Evolutionary conservation across 1,140 invertebrate species (phyloP).

Genomic region (Propsilocerus akamusi): DNA sequence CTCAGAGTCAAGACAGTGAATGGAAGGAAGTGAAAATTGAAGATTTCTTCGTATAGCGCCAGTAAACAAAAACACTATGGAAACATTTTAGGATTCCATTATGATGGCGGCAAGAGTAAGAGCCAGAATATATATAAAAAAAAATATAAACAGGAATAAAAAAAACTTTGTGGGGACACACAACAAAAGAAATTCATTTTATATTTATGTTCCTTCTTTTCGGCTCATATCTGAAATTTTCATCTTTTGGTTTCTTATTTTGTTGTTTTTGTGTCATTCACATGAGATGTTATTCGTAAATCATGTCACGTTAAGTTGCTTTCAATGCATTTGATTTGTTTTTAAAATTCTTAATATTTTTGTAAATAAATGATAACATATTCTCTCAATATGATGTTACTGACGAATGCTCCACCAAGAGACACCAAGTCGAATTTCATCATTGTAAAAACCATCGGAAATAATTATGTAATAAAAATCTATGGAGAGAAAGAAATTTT

Average conservation of each 20-base stretch:
- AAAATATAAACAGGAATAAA: too few species aligned
- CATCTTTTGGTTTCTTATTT: too few species aligned
- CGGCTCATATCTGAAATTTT: too few species aligned
- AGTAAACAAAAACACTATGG: background rate
- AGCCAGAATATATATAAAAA: too few species aligned
- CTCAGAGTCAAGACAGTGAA: background rate
- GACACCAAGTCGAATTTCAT: too few species aligned
- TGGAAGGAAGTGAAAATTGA: background rate
- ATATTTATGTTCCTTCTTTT: too few species aligned
- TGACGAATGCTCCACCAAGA: too few species aligned
- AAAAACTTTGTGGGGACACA: too few species aligned
- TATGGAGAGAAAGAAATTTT: background rate
- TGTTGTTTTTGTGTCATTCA: background rate
- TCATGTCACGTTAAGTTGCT: background rate
- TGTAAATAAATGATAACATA: background rate
- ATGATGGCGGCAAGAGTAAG: too few species aligned
- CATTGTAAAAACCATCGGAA: constrained; percentile 1
- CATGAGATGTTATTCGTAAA: background rate
- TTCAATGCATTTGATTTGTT: background rate
- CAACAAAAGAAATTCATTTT: too few species aligned
- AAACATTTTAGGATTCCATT: too few species aligned
- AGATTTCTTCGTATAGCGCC: background rate
- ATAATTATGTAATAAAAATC: constrained; percentile 2
- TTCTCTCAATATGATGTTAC: background rate
- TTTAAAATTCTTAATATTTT: background rate